phyloP scores from a whole-genome alignment of 2,113 vertebrate species.

The Cyanoderma ruficeps region DNA sequence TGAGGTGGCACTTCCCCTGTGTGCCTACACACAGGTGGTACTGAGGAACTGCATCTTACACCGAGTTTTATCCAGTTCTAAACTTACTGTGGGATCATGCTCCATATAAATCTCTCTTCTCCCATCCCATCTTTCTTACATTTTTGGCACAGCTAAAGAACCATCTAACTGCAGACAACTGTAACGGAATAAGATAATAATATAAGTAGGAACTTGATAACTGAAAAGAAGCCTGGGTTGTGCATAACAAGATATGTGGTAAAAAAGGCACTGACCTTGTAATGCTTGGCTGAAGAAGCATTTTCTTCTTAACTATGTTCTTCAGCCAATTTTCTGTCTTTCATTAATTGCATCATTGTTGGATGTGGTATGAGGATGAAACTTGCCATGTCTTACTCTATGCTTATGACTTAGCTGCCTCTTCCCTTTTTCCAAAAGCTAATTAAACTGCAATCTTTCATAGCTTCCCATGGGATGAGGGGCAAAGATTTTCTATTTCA shows the following conservation, averaged over 20 bases:
- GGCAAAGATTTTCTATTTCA: not conserved
- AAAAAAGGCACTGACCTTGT: not conserved
- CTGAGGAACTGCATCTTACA: not conserved
- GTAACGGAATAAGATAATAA: not conserved
- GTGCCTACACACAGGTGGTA: fast-evolving
- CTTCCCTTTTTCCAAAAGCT: not conserved
- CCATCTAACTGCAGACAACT: not conserved
- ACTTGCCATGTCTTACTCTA: not conserved
- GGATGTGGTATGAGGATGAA: not conserved
- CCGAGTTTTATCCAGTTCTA: not conserved
- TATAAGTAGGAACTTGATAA: not conserved
- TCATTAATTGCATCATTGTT: not conserved
- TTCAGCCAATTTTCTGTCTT: constrained; percentile 18
- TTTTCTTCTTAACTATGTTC: not conserved
- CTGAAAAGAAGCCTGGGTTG: not conserved
- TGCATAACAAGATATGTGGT: not conserved
- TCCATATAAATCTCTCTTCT: not conserved
- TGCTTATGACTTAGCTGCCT: not conserved
- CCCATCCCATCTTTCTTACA: not conserved
- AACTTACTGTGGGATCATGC: fast-evolving
- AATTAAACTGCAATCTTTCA: not conserved
- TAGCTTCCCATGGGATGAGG: not conserved
- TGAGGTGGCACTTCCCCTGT: not conserved
- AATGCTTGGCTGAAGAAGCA: not conserved
- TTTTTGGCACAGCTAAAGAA: not conserved